phyloP scores from a whole-genome alignment of 2,113 vertebrate genomes.

The Trichomycterus rosablanca region DNA sequence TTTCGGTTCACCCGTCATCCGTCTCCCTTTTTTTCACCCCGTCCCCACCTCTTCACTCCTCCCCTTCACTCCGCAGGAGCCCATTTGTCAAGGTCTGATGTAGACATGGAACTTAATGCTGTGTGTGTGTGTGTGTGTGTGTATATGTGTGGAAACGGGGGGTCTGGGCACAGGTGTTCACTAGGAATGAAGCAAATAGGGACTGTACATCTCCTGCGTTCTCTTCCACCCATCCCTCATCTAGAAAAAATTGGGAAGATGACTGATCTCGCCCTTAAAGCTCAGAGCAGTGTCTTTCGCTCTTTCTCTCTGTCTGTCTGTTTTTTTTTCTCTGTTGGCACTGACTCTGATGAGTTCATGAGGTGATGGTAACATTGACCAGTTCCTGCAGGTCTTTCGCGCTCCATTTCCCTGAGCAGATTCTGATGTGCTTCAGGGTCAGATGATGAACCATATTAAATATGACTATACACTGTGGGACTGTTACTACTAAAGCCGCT shows the following conservation, averaged over 20 bases:
- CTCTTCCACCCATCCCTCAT: background rate
- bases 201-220: slow-evolving; percentile 19
- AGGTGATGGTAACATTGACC: no score
- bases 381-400: slow-evolving; percentile 11
- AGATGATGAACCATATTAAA: background rate
- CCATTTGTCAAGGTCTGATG: slow-evolving; percentile 45
- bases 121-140: slow-evolving; percentile 13
- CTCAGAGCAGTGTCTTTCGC: background rate
- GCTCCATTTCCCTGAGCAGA: slow-evolving; percentile 9
- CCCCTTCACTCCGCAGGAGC: slow-evolving; percentile 30
- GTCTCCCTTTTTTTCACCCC: background rate
- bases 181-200: slow-evolving; percentile 30
- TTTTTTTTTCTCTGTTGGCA: slow-evolving; percentile 11
- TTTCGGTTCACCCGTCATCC: slow-evolving; percentile 15
- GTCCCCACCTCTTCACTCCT: slow-evolving; percentile 19
- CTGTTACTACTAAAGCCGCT: background rate
- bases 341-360: no score
- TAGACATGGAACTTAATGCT: slow-evolving; percentile 40
- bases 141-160: background rate
- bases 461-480: background rate
- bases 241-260: background rate
- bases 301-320: slow-evolving; percentile 9
- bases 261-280: slow-evolving; percentile 10
- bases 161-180: slow-evolving; percentile 38
- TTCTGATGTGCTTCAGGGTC: slow-evolving; percentile 14